Evolutionary conservation across 1,140 invertebrate genomes (phyloP), one percentile per base, ranked within the genome.

Genomic region (Cotesia vestalis): DNA sequence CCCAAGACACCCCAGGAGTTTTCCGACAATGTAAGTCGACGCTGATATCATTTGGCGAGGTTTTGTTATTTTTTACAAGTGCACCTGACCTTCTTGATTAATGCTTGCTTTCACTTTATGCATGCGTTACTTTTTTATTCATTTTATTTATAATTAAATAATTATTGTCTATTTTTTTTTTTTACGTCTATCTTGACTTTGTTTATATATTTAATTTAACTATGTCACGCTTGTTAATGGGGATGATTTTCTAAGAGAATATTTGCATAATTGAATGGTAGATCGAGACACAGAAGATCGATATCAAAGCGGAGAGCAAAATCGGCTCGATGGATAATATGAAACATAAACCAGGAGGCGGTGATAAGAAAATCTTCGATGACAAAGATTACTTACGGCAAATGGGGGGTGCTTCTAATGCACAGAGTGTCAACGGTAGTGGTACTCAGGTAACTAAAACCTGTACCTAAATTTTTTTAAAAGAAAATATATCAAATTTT

Each of bases 321-420:
- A 89, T 98, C 75, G 95, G 95, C 66, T 98, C 96, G 27, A 82
- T 98, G 88, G 95, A 97, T 82, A 98, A 99, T 86, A 91, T 97
- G 69, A 95, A 96, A 83, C 93, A 99, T 88, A 94, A 91, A 87
- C 95, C 97, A 59, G 94, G 96, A 69, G 97, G 97, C 67, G 97
- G 97, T 51, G 95, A 95, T 68, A 93, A 94, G 84, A 95, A 95
- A 88, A 96, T 96, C 81, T 98, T 97, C 85, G 94, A 97, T 83
- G 95, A 97, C 88, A 96, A 94, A 87, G 94, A 95, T 73, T 98
- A 98, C 89, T 91, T 97, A 79, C 93, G 93, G 85, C 94, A 97
- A 80, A 89, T 91, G 73, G 88, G 89, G 40, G 40, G 40, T 46
- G 6, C 40, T 68, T 92, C 91, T 17, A 90, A 90, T 69, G 89